Percentiles rank a stretch among this genome's conserved stretches.
Conservation (phyloP, 2,113 vertebrate genomes). For the Catharus minimus region DNA sequence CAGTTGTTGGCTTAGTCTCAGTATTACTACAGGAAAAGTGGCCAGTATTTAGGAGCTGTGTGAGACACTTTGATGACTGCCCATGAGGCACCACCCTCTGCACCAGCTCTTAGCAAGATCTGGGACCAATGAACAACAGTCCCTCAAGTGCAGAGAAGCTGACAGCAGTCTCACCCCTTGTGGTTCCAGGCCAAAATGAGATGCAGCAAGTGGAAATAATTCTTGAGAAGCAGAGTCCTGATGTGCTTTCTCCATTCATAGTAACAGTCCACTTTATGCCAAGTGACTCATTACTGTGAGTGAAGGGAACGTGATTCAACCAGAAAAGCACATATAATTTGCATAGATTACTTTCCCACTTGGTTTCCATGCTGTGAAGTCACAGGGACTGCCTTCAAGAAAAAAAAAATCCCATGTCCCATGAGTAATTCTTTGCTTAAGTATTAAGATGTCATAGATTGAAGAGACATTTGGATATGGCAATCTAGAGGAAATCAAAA, state of each 20-base stretch:
- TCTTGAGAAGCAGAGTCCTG: slow-evolving; percentile 16
- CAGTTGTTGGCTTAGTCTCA: not conserved
- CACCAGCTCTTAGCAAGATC: not conserved
- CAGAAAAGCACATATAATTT: slow-evolving; percentile 52
- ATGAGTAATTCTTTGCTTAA: not conserved
- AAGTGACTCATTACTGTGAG: slow-evolving; percentile 53
- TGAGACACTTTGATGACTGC: not conserved
- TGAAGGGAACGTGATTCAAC: slow-evolving; percentile 42
- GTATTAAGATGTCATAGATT: not conserved
- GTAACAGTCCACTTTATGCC: slow-evolving; percentile 37
- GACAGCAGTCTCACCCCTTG: not conserved
- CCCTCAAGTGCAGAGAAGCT: not conserved
- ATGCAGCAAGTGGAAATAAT: slow-evolving; percentile 38
- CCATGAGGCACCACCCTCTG: not conserved
- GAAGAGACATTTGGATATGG: not conserved
- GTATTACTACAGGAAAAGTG: not conserved
- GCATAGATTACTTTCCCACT: slow-evolving; percentile 52
- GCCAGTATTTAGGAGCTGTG: not conserved
- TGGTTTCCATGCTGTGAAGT: slow-evolving; percentile 18
- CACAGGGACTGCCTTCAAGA: not conserved
- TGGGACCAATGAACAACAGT: not conserved
- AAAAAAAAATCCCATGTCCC: not conserved
- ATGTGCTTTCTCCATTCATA: slow-evolving; percentile 45
- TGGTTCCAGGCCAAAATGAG: not conserved
- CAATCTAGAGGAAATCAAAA: not conserved